A percentile compares a stretch with the other conserved stretches of the same genome.
Conservation (phyloP, 2,797 vertebrate species). For the Rhincodon typus region DNA sequence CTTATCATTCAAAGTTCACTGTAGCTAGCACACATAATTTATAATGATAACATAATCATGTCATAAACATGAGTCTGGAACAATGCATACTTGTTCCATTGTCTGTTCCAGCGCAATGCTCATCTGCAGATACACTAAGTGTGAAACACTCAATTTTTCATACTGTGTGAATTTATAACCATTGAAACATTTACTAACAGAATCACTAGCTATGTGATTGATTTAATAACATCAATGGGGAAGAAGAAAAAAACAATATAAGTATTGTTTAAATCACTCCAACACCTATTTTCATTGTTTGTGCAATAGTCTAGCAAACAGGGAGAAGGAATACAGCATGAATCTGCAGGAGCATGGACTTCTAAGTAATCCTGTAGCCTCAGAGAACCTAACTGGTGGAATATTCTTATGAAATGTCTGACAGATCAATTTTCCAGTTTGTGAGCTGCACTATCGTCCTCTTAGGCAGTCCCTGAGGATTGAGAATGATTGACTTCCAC, state of each 20-base stretch:
- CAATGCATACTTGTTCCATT: conserved; percentile 22
- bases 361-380: neutral
- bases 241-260: neutral
- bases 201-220: neutral
- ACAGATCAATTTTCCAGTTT: neutral
- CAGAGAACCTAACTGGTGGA: neutral
- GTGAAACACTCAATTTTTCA: neutral
- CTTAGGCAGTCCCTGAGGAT: neutral
- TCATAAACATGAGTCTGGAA: conserved; percentile 23
- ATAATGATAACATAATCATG: conserved; percentile 30
- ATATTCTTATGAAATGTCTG: neutral
- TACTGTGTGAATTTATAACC: neutral
- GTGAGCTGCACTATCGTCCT: neutral
- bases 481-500: neutral
- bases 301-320: neutral
- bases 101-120: neutral
- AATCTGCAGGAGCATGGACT: neutral
- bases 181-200: neutral
- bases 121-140: neutral
- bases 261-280: neutral
- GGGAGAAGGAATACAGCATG: neutral
- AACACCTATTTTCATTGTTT: neutral
- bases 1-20: conserved; percentile 29
- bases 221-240: neutral
- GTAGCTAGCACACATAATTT: conserved; percentile 20